Base-by-base conservation (phyloP, 2,888 invertebrate species). In the Eulithis prunata region DNA sequence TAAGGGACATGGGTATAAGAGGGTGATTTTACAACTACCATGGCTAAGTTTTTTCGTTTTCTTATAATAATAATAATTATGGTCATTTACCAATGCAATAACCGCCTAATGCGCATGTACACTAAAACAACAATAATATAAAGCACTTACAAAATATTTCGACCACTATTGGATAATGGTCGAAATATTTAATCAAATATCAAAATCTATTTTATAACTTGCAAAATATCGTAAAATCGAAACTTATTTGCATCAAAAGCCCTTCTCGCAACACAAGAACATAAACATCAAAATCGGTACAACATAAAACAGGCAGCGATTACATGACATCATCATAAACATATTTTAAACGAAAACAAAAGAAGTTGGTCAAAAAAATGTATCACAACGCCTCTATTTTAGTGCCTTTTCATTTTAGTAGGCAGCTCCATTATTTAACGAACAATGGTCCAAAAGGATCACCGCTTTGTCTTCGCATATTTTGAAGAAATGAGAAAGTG, bases 401-500 rank as follows among this genome's bases (percentile, higher is more conserved):
- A 13, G 51, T 28, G n/a, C 5, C n/a, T 45, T n/a, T 45, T 63
- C 21, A 53, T 60, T 45, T 55, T 54, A 10, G 62, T 57, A 57
- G 62, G 62, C 47, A 62, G 59, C 58, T 52, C 62, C 57, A 58
- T 55, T 53, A 62, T 61, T 62, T 51, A 21, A 62, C 56, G 66
- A 71, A 75, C 75, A 76, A 76, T 61, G 55, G 58, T 57, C 61
- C 66, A 67, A 68, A 73, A 71, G 72, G 74, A 69, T 68, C 68
- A 64, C 64, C 61, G 69, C 70, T 71, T 70, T 72, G 76, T 73
- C 72, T 71, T 47, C 57, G 52, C 46, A 69, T 67, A 70, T 67
- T 76, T 79, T 77, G 68, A 79, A 81, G 80, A 83, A 86, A 82
- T 82, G 84, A 83, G 87, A 90, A 90, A 90, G 90, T 88, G 79